phyloP scores from a whole-genome alignment of 2,888 invertebrate species.

The Abrostola triplasia region DNA sequence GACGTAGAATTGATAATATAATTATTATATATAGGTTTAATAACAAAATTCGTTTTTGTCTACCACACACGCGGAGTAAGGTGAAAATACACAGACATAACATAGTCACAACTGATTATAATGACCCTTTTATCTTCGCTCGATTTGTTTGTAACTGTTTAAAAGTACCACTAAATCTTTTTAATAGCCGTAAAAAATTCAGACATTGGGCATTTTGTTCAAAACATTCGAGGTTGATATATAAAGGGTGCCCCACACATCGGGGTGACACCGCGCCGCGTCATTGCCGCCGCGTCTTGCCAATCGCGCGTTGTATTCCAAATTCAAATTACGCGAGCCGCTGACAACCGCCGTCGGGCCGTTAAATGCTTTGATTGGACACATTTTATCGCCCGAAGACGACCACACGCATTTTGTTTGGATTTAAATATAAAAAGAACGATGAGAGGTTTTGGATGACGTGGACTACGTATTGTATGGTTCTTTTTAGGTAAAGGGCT shows the following conservation, averaged over 20 bases:
- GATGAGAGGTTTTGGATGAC: neutral
- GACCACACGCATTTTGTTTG: conserved; percentile 58
- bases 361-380: conserved; percentile 64
- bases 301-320: conserved; percentile 65
- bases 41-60: neutral
- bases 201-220: conserved; percentile 51
- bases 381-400: conserved; percentile 56
- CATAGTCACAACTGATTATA: conserved; percentile 45
- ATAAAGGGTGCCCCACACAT: conserved; percentile 63
- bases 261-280: conserved; percentile 42
- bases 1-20: no score
- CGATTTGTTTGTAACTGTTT: conserved; percentile 52
- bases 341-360: conserved; percentile 54
- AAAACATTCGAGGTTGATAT: conserved; percentile 40
- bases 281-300: conserved; percentile 53
- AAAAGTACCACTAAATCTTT: conserved; percentile 55
- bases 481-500: neutral
- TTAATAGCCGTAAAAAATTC: conserved; percentile 55
- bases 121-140: conserved; percentile 55
- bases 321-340: conserved; percentile 62
- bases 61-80: conserved; percentile 2
- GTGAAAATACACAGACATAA: conserved; percentile 23
- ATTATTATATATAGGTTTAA: neutral
- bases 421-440: conserved; percentile 33
- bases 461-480: neutral